Conservation (phyloP, 2,113 vertebrate species). For the Australoheros scitulus region DNA sequence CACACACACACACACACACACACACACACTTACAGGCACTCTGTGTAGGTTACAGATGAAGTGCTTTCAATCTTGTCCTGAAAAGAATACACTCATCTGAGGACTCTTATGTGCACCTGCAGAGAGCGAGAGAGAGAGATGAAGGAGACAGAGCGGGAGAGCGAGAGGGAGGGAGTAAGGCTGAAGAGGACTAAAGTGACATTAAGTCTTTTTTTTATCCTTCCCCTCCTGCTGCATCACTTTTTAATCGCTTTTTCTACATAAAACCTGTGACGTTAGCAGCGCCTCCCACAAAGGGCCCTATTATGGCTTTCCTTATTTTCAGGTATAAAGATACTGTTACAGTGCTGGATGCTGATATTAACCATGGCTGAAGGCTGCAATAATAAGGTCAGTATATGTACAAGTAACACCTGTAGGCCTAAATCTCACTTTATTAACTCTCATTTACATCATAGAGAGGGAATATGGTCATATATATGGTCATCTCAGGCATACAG, state of each 20-base stretch:
- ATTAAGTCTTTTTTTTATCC: constrained; percentile 43
- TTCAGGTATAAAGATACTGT: not conserved
- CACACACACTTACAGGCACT: not conserved
- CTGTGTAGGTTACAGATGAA: constrained; percentile 69
- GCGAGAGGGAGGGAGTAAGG: not conserved
- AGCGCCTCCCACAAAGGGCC: constrained; percentile 11
- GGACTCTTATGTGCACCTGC: constrained; percentile 74
- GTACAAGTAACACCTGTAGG: too few species aligned
- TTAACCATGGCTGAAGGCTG: not conserved
- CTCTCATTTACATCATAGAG: not conserved
- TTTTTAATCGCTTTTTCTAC: not conserved
- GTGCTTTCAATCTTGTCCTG: constrained; percentile 66
- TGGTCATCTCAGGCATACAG: not conserved
- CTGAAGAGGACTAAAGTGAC: constrained; percentile 40
- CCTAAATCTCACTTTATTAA: not conserved
- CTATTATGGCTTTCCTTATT: not conserved
- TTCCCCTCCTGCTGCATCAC: constrained; percentile 19
- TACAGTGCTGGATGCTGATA: not conserved
- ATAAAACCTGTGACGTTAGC: not conserved
- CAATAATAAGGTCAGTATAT: not conserved
- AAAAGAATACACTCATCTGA: constrained; percentile 66
- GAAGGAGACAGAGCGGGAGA: not conserved
- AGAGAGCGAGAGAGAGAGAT: constrained; percentile 18
- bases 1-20: not conserved
- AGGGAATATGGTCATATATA: not conserved